phyloP scores from a whole-genome alignment of 1,140 invertebrate genomes.

The Steinernema khuongi region DNA sequence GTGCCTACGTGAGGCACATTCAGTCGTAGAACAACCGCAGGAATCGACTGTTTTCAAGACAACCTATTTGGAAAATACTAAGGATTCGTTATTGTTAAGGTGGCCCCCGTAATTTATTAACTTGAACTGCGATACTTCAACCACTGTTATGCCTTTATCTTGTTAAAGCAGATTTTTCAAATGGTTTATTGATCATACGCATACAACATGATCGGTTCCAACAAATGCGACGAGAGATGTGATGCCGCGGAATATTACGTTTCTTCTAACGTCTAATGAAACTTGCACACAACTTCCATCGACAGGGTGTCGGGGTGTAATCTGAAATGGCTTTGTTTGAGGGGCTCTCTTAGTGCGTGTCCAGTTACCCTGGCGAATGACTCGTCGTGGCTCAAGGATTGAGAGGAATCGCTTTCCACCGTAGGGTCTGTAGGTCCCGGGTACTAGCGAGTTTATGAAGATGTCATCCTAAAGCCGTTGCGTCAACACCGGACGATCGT shows the following conservation, averaged over 20 bases:
- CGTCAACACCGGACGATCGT: background rate
- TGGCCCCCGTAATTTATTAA: too few species aligned
- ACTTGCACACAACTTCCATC: background rate
- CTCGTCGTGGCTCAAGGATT: background rate
- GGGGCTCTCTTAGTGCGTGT: background rate
- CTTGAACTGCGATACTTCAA: too few species aligned
- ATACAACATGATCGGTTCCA: background rate
- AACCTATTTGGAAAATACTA: too few species aligned
- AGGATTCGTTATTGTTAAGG: too few species aligned
- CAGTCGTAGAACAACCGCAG: background rate
- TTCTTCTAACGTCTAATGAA: background rate
- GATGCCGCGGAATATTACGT: background rate
- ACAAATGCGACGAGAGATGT: background rate
- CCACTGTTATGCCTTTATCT: background rate
- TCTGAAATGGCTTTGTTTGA: background rate
- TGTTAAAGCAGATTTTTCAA: background rate
- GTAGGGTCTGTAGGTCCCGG: background rate
- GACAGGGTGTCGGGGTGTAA: background rate
- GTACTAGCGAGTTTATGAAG: constrained; percentile 2
- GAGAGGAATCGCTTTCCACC: background rate
- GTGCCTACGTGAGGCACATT: background rate
- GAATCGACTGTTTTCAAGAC: too few species aligned
- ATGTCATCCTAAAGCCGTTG: background rate
- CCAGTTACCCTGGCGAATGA: background rate
- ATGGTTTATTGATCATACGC: background rate